These are phyloP conservation scores for Apamea sordens DNA, from an alignment of 2,888 invertebrate genomes.

Conservation along the genomic window DNA sequence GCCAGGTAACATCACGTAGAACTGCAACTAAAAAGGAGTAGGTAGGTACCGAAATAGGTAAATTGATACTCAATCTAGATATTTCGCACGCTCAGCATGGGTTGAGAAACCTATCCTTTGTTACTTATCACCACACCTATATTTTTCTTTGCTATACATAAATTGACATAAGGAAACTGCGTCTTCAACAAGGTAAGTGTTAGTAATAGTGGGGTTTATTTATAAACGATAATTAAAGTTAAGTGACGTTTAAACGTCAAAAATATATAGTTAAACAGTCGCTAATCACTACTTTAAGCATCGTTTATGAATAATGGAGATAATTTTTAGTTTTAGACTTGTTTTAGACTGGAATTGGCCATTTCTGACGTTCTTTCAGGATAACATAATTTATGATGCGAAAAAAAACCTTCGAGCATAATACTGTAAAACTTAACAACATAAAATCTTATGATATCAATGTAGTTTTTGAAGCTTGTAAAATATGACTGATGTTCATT, in stretches of 20 bases:
- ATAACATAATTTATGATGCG: background rate
- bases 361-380: background rate
- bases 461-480: background rate
- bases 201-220: background rate
- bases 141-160: background rate
- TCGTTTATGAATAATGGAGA: background rate
- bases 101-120: background rate
- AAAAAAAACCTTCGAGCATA: background rate
- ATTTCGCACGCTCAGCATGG: background rate
- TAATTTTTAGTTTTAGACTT: background rate
- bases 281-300: background rate
- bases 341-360: background rate
- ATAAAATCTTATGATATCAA: background rate
- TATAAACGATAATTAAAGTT: background rate
- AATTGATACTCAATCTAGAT: background rate
- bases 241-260: background rate
- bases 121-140: background rate
- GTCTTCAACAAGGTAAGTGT: background rate
- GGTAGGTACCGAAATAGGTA: background rate
- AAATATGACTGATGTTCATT: background rate
- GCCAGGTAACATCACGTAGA: background rate
- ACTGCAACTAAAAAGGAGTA: background rate
- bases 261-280: background rate
- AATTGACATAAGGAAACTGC: background rate
- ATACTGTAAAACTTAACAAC: background rate